phyloP scores from a whole-genome alignment of 2,797 vertebrate species.

The Manis javanica region DNA sequence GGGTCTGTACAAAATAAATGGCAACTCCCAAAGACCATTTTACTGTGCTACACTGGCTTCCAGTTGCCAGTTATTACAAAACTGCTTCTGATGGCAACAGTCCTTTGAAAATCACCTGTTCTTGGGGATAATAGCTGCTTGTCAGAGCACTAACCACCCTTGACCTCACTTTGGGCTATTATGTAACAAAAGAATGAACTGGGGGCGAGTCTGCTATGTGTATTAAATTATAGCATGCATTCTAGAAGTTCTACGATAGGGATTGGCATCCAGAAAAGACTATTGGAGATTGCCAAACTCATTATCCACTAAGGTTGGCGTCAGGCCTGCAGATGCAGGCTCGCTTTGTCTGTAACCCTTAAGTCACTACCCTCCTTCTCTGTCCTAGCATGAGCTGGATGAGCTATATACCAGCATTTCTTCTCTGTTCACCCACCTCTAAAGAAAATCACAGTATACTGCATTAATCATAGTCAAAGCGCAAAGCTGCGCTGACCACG shows the following conservation, averaged over 20 bases:
- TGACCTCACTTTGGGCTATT: slow-evolving; percentile 85
- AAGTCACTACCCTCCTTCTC: slow-evolving; percentile 77
- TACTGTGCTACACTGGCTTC: slow-evolving; percentile 81
- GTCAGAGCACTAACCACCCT: slow-evolving; percentile 86
- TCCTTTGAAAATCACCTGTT: slow-evolving; percentile 84
- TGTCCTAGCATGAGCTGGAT: slow-evolving; percentile 22
- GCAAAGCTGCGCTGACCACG: background rate
- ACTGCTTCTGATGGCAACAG: slow-evolving; percentile 84
- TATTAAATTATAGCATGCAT: slow-evolving; percentile 87
- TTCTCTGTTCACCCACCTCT: background rate
- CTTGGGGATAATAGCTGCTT: slow-evolving; percentile 83
- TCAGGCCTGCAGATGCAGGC: slow-evolving; percentile 73
- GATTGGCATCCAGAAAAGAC: slow-evolving; percentile 84
- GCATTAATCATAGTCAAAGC: background rate
- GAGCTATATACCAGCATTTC: background rate
- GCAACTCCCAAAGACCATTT: slow-evolving; percentile 77
- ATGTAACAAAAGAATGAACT: slow-evolving; percentile 84
- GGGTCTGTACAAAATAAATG: slow-evolving; percentile 74
- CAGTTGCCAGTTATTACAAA: slow-evolving; percentile 82
- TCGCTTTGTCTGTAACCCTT: slow-evolving; percentile 75
- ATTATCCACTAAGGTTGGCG: slow-evolving; percentile 84
- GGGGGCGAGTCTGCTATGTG: slow-evolving; percentile 84
- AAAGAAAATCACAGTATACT: background rate
- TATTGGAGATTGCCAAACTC: slow-evolving; percentile 83
- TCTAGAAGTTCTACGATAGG: slow-evolving; percentile 79